Base-by-base conservation (phyloP, 2,113 vertebrate genomes). In the Seriola aureovittata region DNA sequence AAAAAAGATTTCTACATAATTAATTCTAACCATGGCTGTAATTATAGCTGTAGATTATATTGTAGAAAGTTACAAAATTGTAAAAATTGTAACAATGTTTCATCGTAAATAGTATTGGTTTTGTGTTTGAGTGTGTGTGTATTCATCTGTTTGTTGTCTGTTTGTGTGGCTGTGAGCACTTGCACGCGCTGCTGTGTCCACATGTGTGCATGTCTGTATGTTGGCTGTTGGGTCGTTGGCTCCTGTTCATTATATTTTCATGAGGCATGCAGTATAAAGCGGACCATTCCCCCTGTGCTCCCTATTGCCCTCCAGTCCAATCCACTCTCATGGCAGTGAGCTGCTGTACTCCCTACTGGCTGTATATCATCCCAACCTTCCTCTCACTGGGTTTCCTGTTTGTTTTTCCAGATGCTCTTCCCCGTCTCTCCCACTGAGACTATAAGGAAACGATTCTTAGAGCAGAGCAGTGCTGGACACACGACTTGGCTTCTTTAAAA, bases 331-430 rank as follows among this genome's bases (percentile, higher is more conserved):
- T 86, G 77, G 84, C 81, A 86, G 79, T 72, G 81, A 87, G 84
- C 85, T 85, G 82, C 81, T 82, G 75, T 88, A 84, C 85, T 92
- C 91, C 84, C 84, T 72, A 58, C 81, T 83, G 87, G 88, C 84
- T 78, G 74, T 92, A 93, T 93, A 94, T 95, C 90, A 93, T 89
- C 81, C 74, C 81, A 70, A 29, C 88, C 79, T 79, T 90, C 81
- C 82, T 89, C 87, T 91, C 72, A 50, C 85, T 66, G 82, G 75
- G 75, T 88, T 93, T 93, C 89, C 92, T 94, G 93, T 94, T 94
- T 94, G 92, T 91, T 95, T 94, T 94, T 94, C 93, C 93, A 94
- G 93, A 95, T 93, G 93, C 91, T 92, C 71, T 91, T 64, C 72
- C 69, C 58, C 32, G 4, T 85, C 85, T 89, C 82, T 92, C 89